Conservation (phyloP, 2,888 invertebrate species). For the Beris morrisii region DNA sequence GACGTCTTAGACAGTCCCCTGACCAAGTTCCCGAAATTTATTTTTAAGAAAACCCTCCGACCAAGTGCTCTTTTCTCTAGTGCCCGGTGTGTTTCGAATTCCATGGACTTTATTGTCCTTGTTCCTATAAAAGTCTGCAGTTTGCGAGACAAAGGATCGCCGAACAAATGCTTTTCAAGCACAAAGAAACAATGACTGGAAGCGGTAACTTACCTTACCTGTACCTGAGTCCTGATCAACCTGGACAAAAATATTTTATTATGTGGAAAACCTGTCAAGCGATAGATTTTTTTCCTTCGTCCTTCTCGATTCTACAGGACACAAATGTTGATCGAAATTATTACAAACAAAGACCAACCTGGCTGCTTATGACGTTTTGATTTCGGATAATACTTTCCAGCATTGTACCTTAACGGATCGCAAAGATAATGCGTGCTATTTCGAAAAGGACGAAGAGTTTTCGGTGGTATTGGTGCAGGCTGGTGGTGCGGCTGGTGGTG, state of each 20-base stretch:
- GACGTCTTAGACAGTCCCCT: too few relatives aligned
- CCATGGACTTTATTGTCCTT: slow-evolving; percentile 19
- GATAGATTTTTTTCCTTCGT: background rate
- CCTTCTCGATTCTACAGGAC: background rate
- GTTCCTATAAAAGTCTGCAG: slow-evolving; percentile 15
- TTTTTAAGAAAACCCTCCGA: background rate
- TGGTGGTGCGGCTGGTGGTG: too few relatives aligned
- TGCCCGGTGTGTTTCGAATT: slow-evolving; percentile 24
- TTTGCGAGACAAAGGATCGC: slow-evolving; percentile 12
- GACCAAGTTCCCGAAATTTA: too few relatives aligned
- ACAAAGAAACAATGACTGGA: slow-evolving; percentile 18
- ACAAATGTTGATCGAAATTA: slow-evolving; percentile 1
- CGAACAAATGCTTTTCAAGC: slow-evolving; percentile 17
- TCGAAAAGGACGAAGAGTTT: too few relatives aligned
- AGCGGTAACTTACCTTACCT: slow-evolving; percentile 28
- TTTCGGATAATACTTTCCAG: background rate
- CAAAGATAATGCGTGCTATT: too few relatives aligned
- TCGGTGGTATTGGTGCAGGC: too few relatives aligned
- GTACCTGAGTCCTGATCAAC: slow-evolving; percentile 7
- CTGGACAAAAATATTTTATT: too few relatives aligned
- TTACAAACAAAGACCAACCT: slow-evolving; percentile 1
- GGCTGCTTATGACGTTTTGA: slow-evolving; percentile 20
- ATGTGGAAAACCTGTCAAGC: slow-evolving; percentile 23
- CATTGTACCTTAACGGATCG: too few relatives aligned
- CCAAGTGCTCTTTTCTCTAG: slow-evolving; percentile 23